phyloP scores from a whole-genome alignment of 2,888 invertebrate species.

The Tanytarsus gracilentus region DNA sequence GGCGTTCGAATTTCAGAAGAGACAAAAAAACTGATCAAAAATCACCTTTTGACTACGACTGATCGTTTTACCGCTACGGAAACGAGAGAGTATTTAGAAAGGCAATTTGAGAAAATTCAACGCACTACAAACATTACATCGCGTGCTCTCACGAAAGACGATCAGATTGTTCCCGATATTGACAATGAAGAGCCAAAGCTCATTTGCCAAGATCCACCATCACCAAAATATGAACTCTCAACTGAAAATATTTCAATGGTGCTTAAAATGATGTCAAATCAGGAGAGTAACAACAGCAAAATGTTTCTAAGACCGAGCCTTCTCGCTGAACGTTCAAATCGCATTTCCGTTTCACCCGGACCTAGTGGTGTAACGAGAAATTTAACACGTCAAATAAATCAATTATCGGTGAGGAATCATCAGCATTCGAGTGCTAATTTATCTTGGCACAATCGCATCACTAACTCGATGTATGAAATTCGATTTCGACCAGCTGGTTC shows the following conservation, averaged over 20 bases:
- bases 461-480: constrained; percentile 12
- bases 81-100: constrained; percentile 40
- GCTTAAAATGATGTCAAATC: constrained; percentile 23
- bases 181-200: constrained; percentile 31
- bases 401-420: constrained; percentile 27
- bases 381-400: constrained; percentile 28
- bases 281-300: constrained; percentile 18
- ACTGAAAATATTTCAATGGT: constrained; percentile 20
- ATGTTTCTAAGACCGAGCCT: constrained; percentile 16
- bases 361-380: constrained; percentile 8
- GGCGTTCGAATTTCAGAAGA: constrained; percentile 53
- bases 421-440: constrained; percentile 15
- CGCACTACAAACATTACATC: background rate
- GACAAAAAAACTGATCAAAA: constrained; percentile 56
- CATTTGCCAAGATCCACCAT: constrained; percentile 9
- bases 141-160: constrained; percentile 18
- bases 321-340: constrained; percentile 2
- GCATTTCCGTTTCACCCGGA: constrained; percentile 7
- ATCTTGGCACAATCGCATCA: constrained; percentile 22
- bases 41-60: constrained; percentile 58
- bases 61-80: constrained; percentile 57
- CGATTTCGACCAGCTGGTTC: constrained; percentile 14
- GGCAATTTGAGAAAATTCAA: constrained; percentile 28
- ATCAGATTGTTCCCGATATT: constrained; percentile 41
- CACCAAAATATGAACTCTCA: constrained; percentile 15